Evolutionary conservation across 2,797 vertebrate genomes (phyloP), one percentile per base, ranked within the genome.

Genomic region (Tenualosa ilisha): DNA sequence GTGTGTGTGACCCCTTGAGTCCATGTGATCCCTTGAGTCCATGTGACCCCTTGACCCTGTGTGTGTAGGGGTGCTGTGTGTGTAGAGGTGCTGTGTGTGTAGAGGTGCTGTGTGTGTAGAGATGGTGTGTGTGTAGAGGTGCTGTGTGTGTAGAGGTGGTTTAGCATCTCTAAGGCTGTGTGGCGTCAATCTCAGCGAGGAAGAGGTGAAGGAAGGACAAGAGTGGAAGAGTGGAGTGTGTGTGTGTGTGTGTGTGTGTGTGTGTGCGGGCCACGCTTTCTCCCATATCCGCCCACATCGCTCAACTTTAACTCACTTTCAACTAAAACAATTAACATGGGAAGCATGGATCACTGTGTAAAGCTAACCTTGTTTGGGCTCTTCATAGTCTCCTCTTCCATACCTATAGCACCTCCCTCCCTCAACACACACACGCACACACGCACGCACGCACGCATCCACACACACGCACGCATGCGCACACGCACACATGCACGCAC

Each of bases 311-410:
- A 86, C 89, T 85, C 86, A 37, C 9, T 75, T 75, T 40, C 3
- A 89, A 90, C 87, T 88, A 87, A 87, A 79, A 85, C 56, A 86
- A 90, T 90, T 90, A 87, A 86, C 89, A 89, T 88, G 85, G 89
- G 82, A 86, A 88, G 88, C 87, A 89, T 90, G 89, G 85, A 90
- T 91, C 90, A 91, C 86, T 86, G 88, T 89, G 85, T 89, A 86
- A 88, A 85, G 86, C 85, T 85, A 89, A 90, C 89, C 88, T 90
- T 85, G 89, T 90, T 89, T 91, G 86, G 86, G 68, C 82, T 72
- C 54, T 59, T 81, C 85, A 82, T 50, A 40, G 72, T 49, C 83
- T 72, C 51, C 51, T 15, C 12, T 6, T 0, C 56, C 20, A 20
- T 59, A 59, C 56, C 56, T 59, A 59, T 59, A 59, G 6, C 56